phyloP scores from a whole-genome alignment of 2,797 vertebrate species.

The Acanthurus tractus region DNA sequence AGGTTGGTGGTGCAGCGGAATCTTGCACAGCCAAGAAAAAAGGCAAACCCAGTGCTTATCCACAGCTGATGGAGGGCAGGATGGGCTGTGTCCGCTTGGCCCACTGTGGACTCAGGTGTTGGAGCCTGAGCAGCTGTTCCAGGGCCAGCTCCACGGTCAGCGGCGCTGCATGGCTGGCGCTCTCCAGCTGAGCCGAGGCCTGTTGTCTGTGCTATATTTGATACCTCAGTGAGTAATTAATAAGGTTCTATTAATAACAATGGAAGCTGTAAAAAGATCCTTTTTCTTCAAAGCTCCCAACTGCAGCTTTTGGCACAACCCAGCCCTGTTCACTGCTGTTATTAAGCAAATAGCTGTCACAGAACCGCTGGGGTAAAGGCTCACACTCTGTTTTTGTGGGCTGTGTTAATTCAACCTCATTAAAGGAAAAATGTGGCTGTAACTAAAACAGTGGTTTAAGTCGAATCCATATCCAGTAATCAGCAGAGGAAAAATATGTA shows the following conservation, averaged over 20 bases:
- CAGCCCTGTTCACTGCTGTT: conserved; percentile 59
- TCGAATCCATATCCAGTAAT: conserved; percentile 15
- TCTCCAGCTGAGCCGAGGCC: conserved; percentile 78
- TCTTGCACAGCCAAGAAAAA: conserved; percentile 30
- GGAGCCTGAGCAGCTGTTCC: conserved; percentile 77
- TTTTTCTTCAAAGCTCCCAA: conserved; percentile 68
- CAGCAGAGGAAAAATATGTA: neutral
- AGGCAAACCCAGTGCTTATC: conserved; percentile 34
- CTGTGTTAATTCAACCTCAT: conserved; percentile 34
- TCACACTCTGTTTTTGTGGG: neutral
- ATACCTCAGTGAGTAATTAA: conserved; percentile 85
- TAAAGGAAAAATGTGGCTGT: conserved; percentile 4
- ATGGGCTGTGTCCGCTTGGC: conserved; percentile 47
- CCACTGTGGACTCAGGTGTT: conserved; percentile 71
- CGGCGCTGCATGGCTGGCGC: conserved; percentile 44
- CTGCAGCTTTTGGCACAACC: conserved; percentile 55
- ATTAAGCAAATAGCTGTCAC: conserved; percentile 66
- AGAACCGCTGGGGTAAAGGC: conserved; percentile 37
- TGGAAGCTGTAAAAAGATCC: conserved; percentile 72
- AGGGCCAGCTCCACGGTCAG: conserved; percentile 56
- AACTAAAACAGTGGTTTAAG: neutral
- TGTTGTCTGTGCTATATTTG: conserved; percentile 84
- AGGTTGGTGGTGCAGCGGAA: conserved; percentile 30
- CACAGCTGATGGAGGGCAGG: conserved; percentile 52
- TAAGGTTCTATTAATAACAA: conserved; percentile 86